These are phyloP conservation scores for Rhizomys pruinosus DNA, from an alignment of 2,113 vertebrate genomes.

Conservation along the genomic window DNA sequence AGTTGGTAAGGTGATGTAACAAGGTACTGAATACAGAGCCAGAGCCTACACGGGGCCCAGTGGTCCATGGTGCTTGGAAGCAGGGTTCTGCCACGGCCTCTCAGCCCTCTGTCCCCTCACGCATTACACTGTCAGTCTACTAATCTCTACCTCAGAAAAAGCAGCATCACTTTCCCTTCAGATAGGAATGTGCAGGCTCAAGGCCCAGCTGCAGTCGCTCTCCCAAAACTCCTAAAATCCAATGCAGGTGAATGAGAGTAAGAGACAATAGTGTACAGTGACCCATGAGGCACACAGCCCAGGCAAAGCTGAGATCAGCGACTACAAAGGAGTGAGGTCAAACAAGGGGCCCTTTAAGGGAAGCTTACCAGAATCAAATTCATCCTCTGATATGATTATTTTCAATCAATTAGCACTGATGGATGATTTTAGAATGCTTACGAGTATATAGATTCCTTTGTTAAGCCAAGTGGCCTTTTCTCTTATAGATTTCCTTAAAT, in stretches of 20 bases:
- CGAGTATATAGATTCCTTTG: neutral
- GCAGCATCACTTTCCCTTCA: neutral
- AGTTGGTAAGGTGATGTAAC: too few species aligned
- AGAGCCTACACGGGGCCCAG: neutral
- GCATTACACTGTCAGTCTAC: neutral
- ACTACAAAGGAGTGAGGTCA: neutral
- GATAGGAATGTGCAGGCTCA: neutral
- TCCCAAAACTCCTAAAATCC: neutral
- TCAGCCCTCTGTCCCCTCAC: rapidly evolving
- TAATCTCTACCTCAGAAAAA: neutral
- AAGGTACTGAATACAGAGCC: neutral
- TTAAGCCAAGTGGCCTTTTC: neutral
- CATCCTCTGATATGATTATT: neutral
- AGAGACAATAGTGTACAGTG: neutral
- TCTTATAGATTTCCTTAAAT: slow-evolving; percentile 26
- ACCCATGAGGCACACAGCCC: neutral
- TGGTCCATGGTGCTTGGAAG: rapidly evolving
- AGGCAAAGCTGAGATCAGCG: neutral
- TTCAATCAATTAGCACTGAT: neutral
- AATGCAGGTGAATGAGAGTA: neutral
- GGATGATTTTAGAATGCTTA: neutral
- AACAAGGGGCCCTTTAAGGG: neutral
- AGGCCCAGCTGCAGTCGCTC: neutral
- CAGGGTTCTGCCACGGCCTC: neutral
- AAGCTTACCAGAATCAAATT: neutral